These are phyloP conservation scores for Pithys albifrons DNA, from an alignment of 2,113 vertebrate genomes.

Conservation along the genomic window DNA sequence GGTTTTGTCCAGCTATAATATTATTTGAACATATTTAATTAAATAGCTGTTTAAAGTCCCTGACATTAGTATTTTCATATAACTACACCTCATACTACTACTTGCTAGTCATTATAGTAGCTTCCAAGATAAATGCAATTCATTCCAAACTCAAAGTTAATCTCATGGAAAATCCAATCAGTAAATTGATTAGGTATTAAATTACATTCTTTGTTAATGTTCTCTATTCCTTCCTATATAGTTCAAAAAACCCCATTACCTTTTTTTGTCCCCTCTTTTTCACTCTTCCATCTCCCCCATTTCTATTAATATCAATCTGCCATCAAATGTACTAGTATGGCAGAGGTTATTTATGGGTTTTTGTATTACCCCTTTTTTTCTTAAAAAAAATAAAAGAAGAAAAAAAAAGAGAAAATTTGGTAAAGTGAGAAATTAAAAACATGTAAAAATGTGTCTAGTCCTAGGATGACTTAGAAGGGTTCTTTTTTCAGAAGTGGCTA, in stretches of 20 bases:
- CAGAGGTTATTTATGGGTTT: not conserved
- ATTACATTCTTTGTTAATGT: slow-evolving; percentile 56
- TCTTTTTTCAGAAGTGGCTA: not conserved
- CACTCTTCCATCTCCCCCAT: not conserved
- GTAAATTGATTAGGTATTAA: slow-evolving; percentile 70
- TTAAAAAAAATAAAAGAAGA: not conserved
- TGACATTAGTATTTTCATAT: slow-evolving; percentile 43
- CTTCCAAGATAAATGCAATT: slow-evolving; percentile 45
- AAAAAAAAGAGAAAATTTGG: no score
- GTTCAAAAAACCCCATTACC: not conserved
- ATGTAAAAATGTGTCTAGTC: not conserved
- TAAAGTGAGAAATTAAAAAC: not conserved
- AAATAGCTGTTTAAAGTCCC: slow-evolving; percentile 60
- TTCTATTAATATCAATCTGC: not conserved
- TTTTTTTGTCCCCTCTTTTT: not conserved
- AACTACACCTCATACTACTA: not conserved
- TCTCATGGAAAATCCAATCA: slow-evolving; percentile 70
- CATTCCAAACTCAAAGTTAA: slow-evolving; percentile 51
- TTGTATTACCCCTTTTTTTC: not conserved
- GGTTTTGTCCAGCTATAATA: slow-evolving; percentile 44
- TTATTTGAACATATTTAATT: slow-evolving; percentile 65
- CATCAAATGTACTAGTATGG: not conserved
- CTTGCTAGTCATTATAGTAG: slow-evolving; percentile 40
- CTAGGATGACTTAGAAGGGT: not conserved
- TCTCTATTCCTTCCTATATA: slow-evolving; percentile 28